Evolutionary conservation across 2,113 vertebrate species (phyloP).

Genomic region (Prunella himalayana): DNA sequence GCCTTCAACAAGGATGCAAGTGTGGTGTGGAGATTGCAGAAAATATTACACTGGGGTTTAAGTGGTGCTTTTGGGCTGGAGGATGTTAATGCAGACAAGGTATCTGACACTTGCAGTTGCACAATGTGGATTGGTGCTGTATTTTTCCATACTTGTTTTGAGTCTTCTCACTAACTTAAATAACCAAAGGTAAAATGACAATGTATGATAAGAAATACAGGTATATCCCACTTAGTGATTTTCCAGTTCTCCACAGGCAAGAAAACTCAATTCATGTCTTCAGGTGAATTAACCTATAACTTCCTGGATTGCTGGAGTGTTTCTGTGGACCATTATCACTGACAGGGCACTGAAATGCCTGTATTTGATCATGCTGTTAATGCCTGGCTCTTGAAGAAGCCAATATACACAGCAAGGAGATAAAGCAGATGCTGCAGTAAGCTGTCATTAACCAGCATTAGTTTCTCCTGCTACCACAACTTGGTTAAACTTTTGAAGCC

Average conservation of each 20-base stretch:
- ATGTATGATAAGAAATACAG: background rate
- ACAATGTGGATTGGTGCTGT: background rate
- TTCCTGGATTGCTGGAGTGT: background rate
- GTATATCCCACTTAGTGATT: background rate
- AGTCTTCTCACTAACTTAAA: background rate
- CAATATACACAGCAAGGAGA: background rate
- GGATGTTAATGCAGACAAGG: constrained; percentile 25
- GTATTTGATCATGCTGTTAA: background rate
- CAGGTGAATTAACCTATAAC: background rate
- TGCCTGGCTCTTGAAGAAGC: background rate
- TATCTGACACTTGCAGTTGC: background rate
- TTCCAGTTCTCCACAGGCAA: background rate
- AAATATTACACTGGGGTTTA: constrained; percentile 37
- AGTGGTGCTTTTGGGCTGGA: constrained; percentile 6
- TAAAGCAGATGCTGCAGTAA: background rate
- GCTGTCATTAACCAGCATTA: background rate
- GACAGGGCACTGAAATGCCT: background rate
- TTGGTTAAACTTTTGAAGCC: background rate
- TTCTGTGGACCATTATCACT: background rate
- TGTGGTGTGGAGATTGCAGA: constrained; percentile 40
- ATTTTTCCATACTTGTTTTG: background rate
- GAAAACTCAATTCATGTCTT: background rate
- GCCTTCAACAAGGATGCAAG: constrained; percentile 13
- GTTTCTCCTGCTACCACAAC: background rate
- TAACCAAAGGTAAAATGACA: background rate